Conservation (phyloP, 2,888 invertebrate species). For the Didymodactylos carnosus region DNA sequence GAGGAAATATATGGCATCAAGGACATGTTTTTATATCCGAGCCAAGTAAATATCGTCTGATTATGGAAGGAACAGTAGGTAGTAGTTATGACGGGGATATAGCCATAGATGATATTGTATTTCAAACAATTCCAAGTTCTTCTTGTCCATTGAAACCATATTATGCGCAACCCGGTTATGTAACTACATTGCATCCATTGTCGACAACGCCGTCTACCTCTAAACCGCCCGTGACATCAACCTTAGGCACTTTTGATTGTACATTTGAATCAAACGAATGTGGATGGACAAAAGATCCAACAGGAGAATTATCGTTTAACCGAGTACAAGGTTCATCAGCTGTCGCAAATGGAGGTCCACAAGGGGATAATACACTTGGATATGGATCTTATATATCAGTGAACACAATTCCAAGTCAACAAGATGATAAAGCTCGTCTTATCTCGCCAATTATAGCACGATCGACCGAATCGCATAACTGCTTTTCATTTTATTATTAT, state of each 20-base stretch:
- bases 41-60: slow-evolving; percentile 2
- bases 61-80: slow-evolving; percentile 11
- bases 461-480: too few relatives aligned
- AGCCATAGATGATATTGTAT: slow-evolving; percentile 27
- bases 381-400: too few relatives aligned
- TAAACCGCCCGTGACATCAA: slow-evolving; percentile 4
- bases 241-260: slow-evolving; percentile 20
- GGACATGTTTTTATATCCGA: slow-evolving; percentile 20
- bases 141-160: slow-evolving; percentile 17
- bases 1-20: slow-evolving; percentile 23
- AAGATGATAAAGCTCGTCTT: too few relatives aligned
- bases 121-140: slow-evolving; percentile 22
- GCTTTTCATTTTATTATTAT: too few relatives aligned
- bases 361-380: slow-evolving; percentile 24
- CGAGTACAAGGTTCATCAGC: slow-evolving; percentile 21
- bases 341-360: slow-evolving; percentile 21
- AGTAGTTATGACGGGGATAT: slow-evolving; percentile 19
- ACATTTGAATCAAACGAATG: slow-evolving; percentile 25
- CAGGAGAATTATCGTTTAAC: slow-evolving; percentile 21
- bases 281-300: slow-evolving; percentile 22
- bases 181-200: background rate
- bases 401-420: too few relatives aligned
- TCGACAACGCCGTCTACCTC: background rate
- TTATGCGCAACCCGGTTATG: background rate
- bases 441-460: too few relatives aligned